Evolutionary conservation across 2,888 invertebrate species (phyloP).

Genomic region (Sylvicola cinctus): DNA sequence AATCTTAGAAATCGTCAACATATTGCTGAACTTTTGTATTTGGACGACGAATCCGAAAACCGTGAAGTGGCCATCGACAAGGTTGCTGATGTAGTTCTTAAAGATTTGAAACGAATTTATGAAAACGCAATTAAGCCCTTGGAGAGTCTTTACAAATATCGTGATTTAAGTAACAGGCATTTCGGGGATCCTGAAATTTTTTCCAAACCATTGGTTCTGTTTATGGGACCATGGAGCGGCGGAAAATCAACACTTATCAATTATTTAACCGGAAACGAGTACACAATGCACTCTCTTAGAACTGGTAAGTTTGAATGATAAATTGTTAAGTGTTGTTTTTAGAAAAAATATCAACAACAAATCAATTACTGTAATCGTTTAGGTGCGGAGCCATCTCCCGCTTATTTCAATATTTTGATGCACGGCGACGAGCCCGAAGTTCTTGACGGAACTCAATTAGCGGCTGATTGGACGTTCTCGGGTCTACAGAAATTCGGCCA

Average conservation of each 20-base stretch:
- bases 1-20: conserved; percentile 61
- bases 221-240: conserved; percentile 94
- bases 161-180: conserved; percentile 77
- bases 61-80: conserved; percentile 48
- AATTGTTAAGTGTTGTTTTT: no score
- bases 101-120: conserved; percentile 68
- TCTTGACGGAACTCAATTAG: conserved; percentile 77
- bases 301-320: conserved; percentile 49
- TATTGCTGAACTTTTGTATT: conserved; percentile 54
- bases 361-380: conserved; percentile 2
- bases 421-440: conserved; percentile 70
- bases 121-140: conserved; percentile 76
- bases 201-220: conserved; percentile 76
- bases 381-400: conserved; percentile 89
- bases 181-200: conserved; percentile 90
- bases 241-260: conserved; percentile 90
- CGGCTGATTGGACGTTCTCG: conserved; percentile 88
- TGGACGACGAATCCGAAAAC: conserved; percentile 55
- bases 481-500: conserved; percentile 90
- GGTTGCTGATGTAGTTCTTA: conserved; percentile 55
- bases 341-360: background rate
- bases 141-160: conserved; percentile 77
- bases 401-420: conserved; percentile 81
- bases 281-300: conserved; percentile 59
- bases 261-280: conserved; percentile 74